A percentile compares a stretch with the other conserved stretches of the same genome.
phyloP scores from a whole-genome alignment of 2,113 vertebrate genomes.

The Microtus pennsylvanicus region DNA sequence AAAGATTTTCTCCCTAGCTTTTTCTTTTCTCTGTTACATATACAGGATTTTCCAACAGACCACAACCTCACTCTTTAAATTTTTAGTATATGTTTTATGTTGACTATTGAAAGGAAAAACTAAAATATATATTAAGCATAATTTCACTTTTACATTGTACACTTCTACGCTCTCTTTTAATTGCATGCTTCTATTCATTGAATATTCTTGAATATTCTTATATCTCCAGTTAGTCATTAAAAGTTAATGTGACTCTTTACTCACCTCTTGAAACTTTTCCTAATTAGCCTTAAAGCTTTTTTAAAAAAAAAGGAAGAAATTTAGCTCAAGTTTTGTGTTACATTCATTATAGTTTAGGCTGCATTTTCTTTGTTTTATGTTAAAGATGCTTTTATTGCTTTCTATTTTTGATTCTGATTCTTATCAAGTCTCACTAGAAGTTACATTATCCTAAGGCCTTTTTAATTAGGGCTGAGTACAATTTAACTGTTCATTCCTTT shows the following conservation, averaged over 20 bases:
- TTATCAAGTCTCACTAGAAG: background rate
- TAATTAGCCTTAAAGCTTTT: conserved; percentile 57
- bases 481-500: conserved; percentile 54
- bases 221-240: conserved; percentile 35
- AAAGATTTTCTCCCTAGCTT: background rate
- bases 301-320: background rate
- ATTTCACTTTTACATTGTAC: background rate
- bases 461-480: conserved; percentile 49
- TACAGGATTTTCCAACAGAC: background rate
- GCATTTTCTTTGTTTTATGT: conserved; percentile 44
- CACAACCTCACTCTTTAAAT: background rate
- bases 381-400: conserved; percentile 41
- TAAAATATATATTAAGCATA: background rate
- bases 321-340: background rate
- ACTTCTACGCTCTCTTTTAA: background rate
- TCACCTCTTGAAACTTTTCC: conserved; percentile 55
- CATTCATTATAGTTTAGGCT: conserved; percentile 19
- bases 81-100: background rate
- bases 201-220: conserved; percentile 9
- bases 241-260: conserved; percentile 47
- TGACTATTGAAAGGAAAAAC: background rate
- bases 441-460: conserved; percentile 26
- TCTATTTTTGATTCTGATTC: conserved; percentile 40
- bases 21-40: background rate
- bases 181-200: background rate